Conservation (phyloP, 2,888 invertebrate species). For the Drosophila pegasa region DNA sequence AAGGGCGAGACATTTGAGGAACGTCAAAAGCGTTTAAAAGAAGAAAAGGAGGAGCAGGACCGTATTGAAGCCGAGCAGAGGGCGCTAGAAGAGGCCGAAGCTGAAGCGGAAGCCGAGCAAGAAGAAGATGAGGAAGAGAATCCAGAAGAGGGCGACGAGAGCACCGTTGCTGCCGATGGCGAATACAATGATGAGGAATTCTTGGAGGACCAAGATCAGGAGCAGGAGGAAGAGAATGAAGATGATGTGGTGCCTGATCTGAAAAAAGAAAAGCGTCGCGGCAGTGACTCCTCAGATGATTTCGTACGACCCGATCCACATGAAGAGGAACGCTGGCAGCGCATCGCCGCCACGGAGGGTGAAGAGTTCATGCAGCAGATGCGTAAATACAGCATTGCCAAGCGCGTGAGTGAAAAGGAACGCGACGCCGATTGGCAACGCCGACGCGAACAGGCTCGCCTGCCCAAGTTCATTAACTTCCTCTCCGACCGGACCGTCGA, state of each 20-base stretch:
- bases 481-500: slow-evolving; percentile 91
- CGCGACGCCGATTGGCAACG: slow-evolving; percentile 84
- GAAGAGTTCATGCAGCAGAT: slow-evolving; percentile 83
- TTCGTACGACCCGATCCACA: slow-evolving; percentile 82
- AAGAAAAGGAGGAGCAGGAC: slow-evolving; percentile 81
- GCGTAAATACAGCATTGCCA: slow-evolving; percentile 82
- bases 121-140: slow-evolving; percentile 69
- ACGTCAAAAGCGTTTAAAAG: slow-evolving; percentile 82
- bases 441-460: slow-evolving; percentile 83
- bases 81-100: slow-evolving; percentile 80
- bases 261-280: slow-evolving; percentile 75
- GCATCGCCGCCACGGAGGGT: slow-evolving; percentile 83
- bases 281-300: slow-evolving; percentile 83
- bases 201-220: slow-evolving; percentile 43
- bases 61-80: slow-evolving; percentile 81
- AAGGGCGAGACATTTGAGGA: slow-evolving; percentile 83
- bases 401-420: slow-evolving; percentile 82
- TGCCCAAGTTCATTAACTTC: slow-evolving; percentile 85
- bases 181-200: slow-evolving; percentile 66
- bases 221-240: slow-evolving; percentile 59
- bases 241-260: slow-evolving; percentile 72
- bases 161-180: slow-evolving; percentile 69
- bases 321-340: slow-evolving; percentile 83
- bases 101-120: slow-evolving; percentile 70
- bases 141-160: slow-evolving; percentile 66